Evolutionary conservation across 2,888 invertebrate genomes (phyloP).

Genomic region (Cremastinae sp.): DNA sequence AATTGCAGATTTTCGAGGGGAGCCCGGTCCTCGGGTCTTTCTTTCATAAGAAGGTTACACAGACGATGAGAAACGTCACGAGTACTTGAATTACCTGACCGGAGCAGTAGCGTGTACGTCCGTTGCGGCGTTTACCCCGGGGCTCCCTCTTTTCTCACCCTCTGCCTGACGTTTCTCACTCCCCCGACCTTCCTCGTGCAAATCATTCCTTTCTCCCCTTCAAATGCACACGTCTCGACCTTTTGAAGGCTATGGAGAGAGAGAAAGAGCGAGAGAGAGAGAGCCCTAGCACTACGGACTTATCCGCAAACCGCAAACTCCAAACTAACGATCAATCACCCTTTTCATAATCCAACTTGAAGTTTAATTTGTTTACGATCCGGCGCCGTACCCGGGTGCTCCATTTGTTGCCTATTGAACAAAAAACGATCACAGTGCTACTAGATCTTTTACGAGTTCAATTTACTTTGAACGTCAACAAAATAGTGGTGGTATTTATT

Average conservation of each 20-base stretch:
- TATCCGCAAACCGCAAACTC: constrained; percentile 53
- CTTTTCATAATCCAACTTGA: constrained; percentile 53
- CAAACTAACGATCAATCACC: constrained; percentile 58
- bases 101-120: constrained; percentile 40
- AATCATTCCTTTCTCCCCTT: constrained; percentile 39
- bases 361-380: constrained; percentile 39
- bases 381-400: too few species aligned
- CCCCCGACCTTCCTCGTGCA: constrained; percentile 11
- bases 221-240: constrained; percentile 27
- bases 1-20: constrained; percentile 33
- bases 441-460: too few species aligned
- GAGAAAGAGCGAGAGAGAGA: too few species aligned
- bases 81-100: constrained; percentile 46
- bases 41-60: background rate
- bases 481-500: too few species aligned
- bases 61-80: background rate
- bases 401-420: too few species aligned
- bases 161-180: background rate
- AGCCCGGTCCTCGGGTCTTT: constrained; percentile 11
- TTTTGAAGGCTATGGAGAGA: constrained; percentile 17
- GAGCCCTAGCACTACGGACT: constrained; percentile 14
- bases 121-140: constrained; percentile 42
- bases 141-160: constrained; percentile 2
- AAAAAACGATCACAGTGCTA: too few species aligned
- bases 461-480: too few species aligned